Evolutionary conservation across 2,113 vertebrate genomes (phyloP).

Genomic region (Pteropus alecto): DNA sequence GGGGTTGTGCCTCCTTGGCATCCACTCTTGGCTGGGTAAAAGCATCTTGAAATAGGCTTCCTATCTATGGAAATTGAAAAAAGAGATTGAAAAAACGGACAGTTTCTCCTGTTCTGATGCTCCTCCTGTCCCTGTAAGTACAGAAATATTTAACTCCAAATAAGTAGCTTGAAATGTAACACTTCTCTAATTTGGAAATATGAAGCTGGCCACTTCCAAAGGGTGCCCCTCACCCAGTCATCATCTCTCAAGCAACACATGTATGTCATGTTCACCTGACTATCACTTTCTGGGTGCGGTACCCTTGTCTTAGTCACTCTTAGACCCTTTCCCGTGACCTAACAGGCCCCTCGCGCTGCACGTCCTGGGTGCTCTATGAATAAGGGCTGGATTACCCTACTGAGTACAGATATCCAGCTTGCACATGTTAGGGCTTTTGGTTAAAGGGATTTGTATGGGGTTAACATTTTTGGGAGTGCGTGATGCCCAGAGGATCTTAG

Average conservation of each 20-base stretch:
- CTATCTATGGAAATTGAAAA: not conserved
- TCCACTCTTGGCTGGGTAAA: not conserved
- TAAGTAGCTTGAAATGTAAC: not conserved
- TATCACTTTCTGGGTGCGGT: not conserved
- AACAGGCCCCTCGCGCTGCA: too few species aligned
- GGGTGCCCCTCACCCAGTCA: not conserved
- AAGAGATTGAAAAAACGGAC: not conserved
- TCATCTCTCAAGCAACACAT: not conserved
- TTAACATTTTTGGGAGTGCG: not conserved
- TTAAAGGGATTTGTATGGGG: not conserved
- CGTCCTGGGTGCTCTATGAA: not conserved
- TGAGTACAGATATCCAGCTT: not conserved
- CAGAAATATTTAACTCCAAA: not conserved
- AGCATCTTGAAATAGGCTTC: not conserved
- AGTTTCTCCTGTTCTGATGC: not conserved
- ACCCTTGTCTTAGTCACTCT: not conserved
- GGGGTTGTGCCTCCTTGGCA: too few species aligned
- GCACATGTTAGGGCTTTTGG: not conserved
- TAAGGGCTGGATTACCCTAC: not conserved
- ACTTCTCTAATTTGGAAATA: not conserved
- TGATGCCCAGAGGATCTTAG: not conserved
- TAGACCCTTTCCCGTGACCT: not conserved
- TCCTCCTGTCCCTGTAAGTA: not conserved
- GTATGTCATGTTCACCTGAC: not conserved
- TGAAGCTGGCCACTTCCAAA: not conserved